Conservation (phyloP, 1,140 invertebrate genomes). For the Steinernema khuongi region DNA sequence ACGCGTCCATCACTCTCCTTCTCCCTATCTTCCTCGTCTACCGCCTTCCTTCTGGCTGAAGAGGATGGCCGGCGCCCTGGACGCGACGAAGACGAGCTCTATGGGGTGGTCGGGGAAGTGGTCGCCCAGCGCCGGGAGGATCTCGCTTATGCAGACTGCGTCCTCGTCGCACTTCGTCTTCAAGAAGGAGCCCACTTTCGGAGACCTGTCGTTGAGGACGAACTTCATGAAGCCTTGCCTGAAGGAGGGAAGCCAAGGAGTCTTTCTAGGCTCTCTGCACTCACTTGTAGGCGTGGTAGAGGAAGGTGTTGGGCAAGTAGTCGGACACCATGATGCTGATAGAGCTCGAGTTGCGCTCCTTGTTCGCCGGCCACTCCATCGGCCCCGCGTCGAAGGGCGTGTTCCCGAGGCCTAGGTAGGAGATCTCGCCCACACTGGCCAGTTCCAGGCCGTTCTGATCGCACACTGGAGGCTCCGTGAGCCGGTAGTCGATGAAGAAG, state of each 20-base stretch:
- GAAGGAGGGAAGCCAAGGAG: no score
- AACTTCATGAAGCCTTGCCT: neutral
- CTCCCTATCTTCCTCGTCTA: neutral
- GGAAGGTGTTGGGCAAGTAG: constrained; percentile 39
- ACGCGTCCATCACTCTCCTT: neutral
- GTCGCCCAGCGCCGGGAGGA: neutral
- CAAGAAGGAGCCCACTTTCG: neutral
- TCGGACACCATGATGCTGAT: constrained; percentile 31
- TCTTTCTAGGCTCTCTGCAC: neutral
- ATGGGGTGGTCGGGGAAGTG: neutral
- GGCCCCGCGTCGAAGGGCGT: constrained; percentile 39
- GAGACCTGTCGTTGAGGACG: neutral
- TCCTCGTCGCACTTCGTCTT: constrained; percentile 5
- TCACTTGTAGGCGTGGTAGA: constrained; percentile 44
- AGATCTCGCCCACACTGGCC: constrained; percentile 39
- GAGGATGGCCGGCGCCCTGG: neutral
- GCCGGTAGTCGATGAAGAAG: constrained; percentile 39
- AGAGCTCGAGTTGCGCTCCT: constrained; percentile 7
- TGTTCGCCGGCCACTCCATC: constrained; percentile 30
- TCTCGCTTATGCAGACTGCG: constrained; percentile 6
- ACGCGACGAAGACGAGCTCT: neutral
- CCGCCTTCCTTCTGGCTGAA: neutral
- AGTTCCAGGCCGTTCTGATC: constrained; percentile 32
- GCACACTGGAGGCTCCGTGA: constrained; percentile 35
- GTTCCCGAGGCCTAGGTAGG: constrained; percentile 28